Percentiles rank a stretch among this genome's conserved stretches.
Conservation (phyloP, 2,797 vertebrate species). For the Lophius americanus region DNA sequence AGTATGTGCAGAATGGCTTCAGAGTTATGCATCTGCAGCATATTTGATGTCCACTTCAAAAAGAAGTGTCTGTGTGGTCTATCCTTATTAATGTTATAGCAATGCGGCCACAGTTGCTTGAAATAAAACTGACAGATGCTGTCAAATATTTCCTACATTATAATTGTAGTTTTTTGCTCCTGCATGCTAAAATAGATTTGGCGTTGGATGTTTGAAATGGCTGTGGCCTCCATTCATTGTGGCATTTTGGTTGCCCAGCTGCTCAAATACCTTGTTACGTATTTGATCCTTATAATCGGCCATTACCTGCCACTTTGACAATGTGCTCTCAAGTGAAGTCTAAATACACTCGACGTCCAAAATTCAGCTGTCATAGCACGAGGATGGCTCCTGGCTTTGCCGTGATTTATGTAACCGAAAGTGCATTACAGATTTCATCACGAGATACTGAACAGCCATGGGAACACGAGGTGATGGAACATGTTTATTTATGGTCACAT, state of each 20-base stretch:
- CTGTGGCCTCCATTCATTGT: constrained; percentile 46
- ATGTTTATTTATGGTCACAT: constrained; percentile 2
- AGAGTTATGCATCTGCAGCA: neutral
- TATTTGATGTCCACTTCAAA: neutral
- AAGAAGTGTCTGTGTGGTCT: neutral
- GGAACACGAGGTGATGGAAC: neutral
- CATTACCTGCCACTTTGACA: neutral
- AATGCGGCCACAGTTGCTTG: neutral
- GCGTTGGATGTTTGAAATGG: constrained; percentile 69
- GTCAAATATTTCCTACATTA: constrained; percentile 15
- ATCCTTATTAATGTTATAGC: constrained; percentile 3
- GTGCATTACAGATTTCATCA: neutral
- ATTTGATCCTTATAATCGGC: constrained; percentile 13
- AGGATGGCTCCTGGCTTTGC: neutral
- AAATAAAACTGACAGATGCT: constrained; percentile 22
- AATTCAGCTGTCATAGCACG: neutral
- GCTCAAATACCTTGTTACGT: constrained; percentile 21
- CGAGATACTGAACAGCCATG: neutral
- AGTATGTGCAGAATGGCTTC: constrained; percentile 8
- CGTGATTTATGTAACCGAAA: neutral
- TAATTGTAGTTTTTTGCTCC: constrained; percentile 41
- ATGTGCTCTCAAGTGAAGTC: neutral
- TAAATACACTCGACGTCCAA: neutral
- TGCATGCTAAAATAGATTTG: constrained; percentile 67
- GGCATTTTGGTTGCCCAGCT: constrained; percentile 50